These are phyloP conservation scores for Labeo calbasu DNA, from an alignment of 2,797 vertebrate genomes.

Conservation along the genomic window DNA sequence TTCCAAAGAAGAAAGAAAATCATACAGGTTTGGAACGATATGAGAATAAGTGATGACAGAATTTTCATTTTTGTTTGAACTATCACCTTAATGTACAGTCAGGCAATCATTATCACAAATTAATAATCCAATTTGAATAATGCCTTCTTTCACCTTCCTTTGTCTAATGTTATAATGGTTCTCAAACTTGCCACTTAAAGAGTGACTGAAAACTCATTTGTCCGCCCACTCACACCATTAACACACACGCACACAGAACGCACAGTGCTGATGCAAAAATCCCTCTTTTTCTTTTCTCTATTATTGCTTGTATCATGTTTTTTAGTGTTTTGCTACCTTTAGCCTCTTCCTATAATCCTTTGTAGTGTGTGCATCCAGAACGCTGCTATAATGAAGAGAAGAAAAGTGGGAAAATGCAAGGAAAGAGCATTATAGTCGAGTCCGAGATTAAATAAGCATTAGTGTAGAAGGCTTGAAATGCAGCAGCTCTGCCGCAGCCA, in stretches of 20 bases:
- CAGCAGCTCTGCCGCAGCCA: conserved; percentile 51
- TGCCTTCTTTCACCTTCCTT: neutral
- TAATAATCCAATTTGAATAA: neutral
- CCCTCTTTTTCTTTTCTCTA: conserved; percentile 34
- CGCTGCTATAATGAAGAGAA: conserved; percentile 18
- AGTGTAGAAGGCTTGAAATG: conserved; percentile 53
- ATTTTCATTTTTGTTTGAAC: neutral
- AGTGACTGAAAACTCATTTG: conserved; percentile 41
- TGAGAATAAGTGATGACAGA: neutral
- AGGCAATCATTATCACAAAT: conserved; percentile 5
- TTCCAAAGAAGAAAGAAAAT: neutral
- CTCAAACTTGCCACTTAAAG: conserved; percentile 18
- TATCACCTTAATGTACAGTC: neutral
- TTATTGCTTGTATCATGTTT: conserved; percentile 29
- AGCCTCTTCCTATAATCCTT: conserved; percentile 23
- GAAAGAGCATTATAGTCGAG: conserved; percentile 46
- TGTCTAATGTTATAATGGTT: conserved; percentile 17
- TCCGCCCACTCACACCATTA: conserved; percentile 52
- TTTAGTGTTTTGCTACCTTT: conserved; percentile 33
- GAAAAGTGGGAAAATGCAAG: conserved; percentile 17
- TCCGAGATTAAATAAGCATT: conserved; percentile 57
- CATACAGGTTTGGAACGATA: neutral
- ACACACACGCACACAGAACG: conserved; percentile 22
- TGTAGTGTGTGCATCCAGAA: conserved; percentile 4
- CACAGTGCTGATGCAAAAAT: conserved; percentile 30